These are phyloP conservation scores for Chitala chitala DNA, from an alignment of 2,113 vertebrate genomes.

Conservation along the genomic window DNA sequence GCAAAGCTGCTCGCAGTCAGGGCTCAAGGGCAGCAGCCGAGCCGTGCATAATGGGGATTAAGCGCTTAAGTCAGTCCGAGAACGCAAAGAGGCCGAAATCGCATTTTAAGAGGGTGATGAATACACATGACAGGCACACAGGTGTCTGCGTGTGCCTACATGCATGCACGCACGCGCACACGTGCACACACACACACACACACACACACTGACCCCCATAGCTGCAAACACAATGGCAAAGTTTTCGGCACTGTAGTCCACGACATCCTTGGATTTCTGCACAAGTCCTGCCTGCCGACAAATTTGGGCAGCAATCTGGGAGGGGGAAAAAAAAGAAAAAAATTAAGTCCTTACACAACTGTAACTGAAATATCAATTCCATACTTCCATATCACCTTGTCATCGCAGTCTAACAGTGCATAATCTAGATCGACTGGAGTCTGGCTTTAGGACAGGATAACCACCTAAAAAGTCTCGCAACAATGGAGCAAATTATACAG, in stretches of 20 bases:
- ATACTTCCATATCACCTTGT: no score
- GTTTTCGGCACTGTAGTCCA: slow-evolving; percentile 72
- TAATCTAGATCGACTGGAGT: no score
- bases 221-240: slow-evolving; percentile 76
- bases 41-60: slow-evolving; percentile 55
- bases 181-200: neutral
- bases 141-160: neutral
- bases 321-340: neutral
- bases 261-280: slow-evolving; percentile 71
- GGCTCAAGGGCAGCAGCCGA: no score
- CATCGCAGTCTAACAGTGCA: no score
- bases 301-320: slow-evolving; percentile 74
- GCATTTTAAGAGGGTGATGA: neutral
- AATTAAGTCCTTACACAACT: neutral
- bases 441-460: no score
- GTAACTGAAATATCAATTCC: neutral
- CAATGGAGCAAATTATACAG: no score
- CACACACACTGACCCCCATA: slow-evolving; percentile 47
- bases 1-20: slow-evolving; percentile 45
- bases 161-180: neutral
- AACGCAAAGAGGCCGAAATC: slow-evolving; percentile 27
- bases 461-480: no score
- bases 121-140: slow-evolving; percentile 2
- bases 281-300: slow-evolving; percentile 73
- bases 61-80: slow-evolving; percentile 54